Percentiles rank a stretch among this genome's conserved stretches.
These are phyloP conservation scores for Eilema sororculum DNA, from an alignment of 2,888 invertebrate genomes.

Conservation along the genomic window DNA sequence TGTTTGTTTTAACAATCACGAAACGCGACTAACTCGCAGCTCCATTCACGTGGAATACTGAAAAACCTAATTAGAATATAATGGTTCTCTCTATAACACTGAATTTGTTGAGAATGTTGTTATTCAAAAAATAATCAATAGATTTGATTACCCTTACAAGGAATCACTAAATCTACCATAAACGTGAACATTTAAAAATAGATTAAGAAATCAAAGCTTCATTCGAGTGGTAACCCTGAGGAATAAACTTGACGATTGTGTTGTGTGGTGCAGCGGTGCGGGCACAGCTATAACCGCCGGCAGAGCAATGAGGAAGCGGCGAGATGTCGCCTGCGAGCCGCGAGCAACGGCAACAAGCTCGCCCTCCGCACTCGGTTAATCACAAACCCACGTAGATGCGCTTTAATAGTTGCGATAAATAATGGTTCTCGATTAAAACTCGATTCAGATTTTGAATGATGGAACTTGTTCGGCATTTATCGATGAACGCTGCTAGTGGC, in stretches of 20 bases:
- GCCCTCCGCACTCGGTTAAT: conserved; percentile 58
- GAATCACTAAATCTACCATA: too few relatives aligned
- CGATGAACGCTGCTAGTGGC: conserved; percentile 29
- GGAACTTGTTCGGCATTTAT: conserved; percentile 33
- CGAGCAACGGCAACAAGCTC: conserved; percentile 48
- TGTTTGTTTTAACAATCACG: neutral
- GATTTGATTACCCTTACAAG: too few relatives aligned
- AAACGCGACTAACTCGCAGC: neutral
- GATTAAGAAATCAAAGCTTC: conserved; percentile 36
- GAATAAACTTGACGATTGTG: conserved; percentile 57
- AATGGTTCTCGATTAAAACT: conserved; percentile 60
- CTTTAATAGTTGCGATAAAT: conserved; percentile 63
- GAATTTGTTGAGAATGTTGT: too few relatives aligned
- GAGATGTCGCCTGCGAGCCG: conserved; percentile 70
- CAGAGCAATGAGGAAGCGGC: conserved; percentile 75
- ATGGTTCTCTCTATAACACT: too few relatives aligned
- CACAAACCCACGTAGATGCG: conserved; percentile 62
- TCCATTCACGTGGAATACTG: neutral
- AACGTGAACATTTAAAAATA: neutral
- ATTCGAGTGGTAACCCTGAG: conserved; percentile 48
- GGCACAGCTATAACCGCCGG: conserved; percentile 62
- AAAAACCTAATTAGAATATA: neutral
- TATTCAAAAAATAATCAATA: too few relatives aligned
- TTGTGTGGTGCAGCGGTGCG: conserved; percentile 34
- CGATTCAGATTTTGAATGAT: conserved; percentile 59